Evolutionary conservation across 2,113 vertebrate species (phyloP).

Genomic region (Terrapene triunguis): DNA sequence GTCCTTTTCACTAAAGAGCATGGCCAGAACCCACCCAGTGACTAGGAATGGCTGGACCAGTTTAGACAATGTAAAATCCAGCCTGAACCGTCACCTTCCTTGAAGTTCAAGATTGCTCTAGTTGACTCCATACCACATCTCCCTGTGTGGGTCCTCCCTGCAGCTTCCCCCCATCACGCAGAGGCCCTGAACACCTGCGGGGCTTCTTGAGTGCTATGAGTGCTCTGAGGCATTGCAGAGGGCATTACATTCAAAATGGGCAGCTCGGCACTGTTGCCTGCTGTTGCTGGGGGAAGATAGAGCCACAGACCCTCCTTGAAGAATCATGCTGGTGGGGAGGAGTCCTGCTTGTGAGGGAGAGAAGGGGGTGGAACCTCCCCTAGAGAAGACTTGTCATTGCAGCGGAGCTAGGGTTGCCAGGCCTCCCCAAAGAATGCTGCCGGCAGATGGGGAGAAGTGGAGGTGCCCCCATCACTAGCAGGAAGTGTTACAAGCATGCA

Average conservation of each 20-base stretch:
- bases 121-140: neutral
- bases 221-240: neutral
- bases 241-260: neutral
- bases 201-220: neutral
- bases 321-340: neutral
- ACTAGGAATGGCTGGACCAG: neutral
- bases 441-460: neutral
- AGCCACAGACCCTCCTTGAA: neutral
- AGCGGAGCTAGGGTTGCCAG: neutral
- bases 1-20: neutral
- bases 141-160: neutral
- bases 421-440: neutral
- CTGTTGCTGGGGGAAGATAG: neutral
- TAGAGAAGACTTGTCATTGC: neutral
- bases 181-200: neutral
- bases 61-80: neutral
- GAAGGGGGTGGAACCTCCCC: neutral
- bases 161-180: neutral
- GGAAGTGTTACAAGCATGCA: conserved; percentile 31
- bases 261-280: neutral
- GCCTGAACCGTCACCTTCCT: neutral
- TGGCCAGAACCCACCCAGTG: neutral
- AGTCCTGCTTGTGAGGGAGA: neutral
- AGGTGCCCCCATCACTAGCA: neutral
- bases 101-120: neutral